Base-by-base conservation (phyloP, 2,888 invertebrate species). In the Heliconius aoede region DNA sequence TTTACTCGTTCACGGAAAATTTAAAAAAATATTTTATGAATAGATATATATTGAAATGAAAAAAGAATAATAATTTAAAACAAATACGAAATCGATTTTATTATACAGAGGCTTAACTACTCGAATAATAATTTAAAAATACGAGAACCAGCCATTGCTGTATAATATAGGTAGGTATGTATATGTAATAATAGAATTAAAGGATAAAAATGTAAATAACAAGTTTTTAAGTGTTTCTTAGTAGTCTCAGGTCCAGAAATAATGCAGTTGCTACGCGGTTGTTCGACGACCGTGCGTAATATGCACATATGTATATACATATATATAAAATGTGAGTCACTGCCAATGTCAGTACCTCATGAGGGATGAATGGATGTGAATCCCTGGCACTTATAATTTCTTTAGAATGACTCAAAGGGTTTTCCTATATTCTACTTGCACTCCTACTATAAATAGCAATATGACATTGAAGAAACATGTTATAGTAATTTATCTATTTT, bases 281-380 rank as follows among this genome's bases (percentile, higher is more conserved):
- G 73, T 80, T 79, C 71, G 76, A 75, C 75, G 77, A 78, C 62
- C 80, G 80, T 80, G 69, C 78, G 55, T 36, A 36, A 3, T 80
- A 82, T 64, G 18, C n/a, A n/a, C n/a, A n/a, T 55, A n/a, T 55
- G 18, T 18, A 46, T 46, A 46, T 32, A 64, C 21, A n/a, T 85
- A 86, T 84, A 86, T 85, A 87, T 85, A 86, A 78, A 72, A 76
- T 67, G 78, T 90, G 90, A 91, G 80, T 89, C 90, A 90, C 84
- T 80, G 83, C 80, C 82, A 79, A 81, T 90, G 87, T 88, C 88
- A 86, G 84, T 82, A 84, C 81, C 81, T 82, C 80, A 80, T 83
- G 85, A 85, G 87, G 88, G 88, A 86, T 89, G 86, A 89, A 89
- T 88, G 86, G 85, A 85, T 89, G 85, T 86, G 84, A 83, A 81